Evolutionary conservation across 2,113 vertebrate genomes (phyloP), one percentile per base, ranked within the genome.

Genomic region (Galbula dea): DNA sequence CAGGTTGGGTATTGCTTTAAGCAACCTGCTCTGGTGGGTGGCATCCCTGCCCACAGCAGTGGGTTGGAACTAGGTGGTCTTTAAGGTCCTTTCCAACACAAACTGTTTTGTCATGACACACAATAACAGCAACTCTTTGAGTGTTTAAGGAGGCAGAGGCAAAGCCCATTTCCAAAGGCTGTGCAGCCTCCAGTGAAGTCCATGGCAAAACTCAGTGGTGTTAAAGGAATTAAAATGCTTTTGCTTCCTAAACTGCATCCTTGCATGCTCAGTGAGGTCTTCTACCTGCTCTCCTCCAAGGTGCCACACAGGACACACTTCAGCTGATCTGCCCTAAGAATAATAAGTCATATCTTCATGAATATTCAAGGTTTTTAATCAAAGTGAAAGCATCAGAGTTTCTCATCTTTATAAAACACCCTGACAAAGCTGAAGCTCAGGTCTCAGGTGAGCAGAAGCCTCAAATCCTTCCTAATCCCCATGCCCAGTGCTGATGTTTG

Each of bases 121-220:
- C 17, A 11, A 14, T 11, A 19, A 39, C 49, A 65, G 9, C 12
- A 20, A 29, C 12, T 55, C 37, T 30, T 21, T 26, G 34, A 32
- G 51, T n/a, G 41, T 19, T 75, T 22, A 7, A 63, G 15, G 41
- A 43, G 48, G 24, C 3, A 39, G 24, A 73, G 55, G 37, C 41
- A 58, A 58, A 76, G 22, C 30, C 51, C 19, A 0, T 74, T 83
- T 41, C 36, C 46, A 65, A 48, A 77, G 15, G 10, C 10, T 48
- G 1, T 9, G 17, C 6, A 16, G 3, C 21, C 16, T 83, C 37
- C 41, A 27, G 0, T 3, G 41, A 77, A 58, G 59, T 37, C 34
- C 46, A 0, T 1, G 26, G 37, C 41, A 49, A 80, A 93, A 62
- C 10, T 59, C 15, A 1, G 2, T 2, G n/a, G 2, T 17, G 20